These are phyloP conservation scores for Oreonectes daqikongensis DNA, from an alignment of 2,797 vertebrate genomes.

Conservation along the genomic window DNA sequence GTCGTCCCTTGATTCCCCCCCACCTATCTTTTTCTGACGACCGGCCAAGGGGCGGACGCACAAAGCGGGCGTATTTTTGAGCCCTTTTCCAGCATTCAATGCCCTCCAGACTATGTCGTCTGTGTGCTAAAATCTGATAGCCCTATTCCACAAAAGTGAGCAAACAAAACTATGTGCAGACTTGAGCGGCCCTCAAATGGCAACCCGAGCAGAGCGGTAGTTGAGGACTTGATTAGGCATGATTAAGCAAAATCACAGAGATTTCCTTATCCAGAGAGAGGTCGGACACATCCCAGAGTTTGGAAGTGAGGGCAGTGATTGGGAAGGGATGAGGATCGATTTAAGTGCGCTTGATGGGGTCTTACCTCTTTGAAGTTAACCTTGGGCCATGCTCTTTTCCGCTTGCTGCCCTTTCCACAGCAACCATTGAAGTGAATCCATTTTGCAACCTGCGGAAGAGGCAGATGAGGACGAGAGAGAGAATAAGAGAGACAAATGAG, in stretches of 20 bases:
- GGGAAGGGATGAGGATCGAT: slow-evolving; percentile 48
- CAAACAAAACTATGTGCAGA: slow-evolving; percentile 13
- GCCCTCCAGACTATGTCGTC: slow-evolving; percentile 10
- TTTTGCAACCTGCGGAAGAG: slow-evolving; percentile 85
- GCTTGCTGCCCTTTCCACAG: slow-evolving; percentile 82
- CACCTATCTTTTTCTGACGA: slow-evolving; percentile 28
- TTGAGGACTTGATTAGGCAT: slow-evolving; percentile 19
- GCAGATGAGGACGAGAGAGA: slow-evolving; percentile 54
- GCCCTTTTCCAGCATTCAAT: slow-evolving; percentile 30
- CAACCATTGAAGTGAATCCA: slow-evolving; percentile 85
- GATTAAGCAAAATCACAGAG: slow-evolving; percentile 8
- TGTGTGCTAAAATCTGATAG: slow-evolving; percentile 40
- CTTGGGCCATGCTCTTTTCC: slow-evolving; percentile 79
- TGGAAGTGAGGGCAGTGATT: slow-evolving; percentile 10
- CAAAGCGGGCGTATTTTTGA: slow-evolving; percentile 12
- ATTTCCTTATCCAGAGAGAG: neutral
- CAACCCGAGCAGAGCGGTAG: neutral
- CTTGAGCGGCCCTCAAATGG: neutral
- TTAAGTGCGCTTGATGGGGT: slow-evolving; percentile 55
- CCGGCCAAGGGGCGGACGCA: slow-evolving; percentile 29
- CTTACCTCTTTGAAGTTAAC: slow-evolving; percentile 89
- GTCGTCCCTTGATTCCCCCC: slow-evolving; percentile 36
- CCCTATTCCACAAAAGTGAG: neutral
- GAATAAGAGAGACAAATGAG: slow-evolving; percentile 27
- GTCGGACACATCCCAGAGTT: neutral